These are phyloP conservation scores for Pachyseris speciosa DNA, from an alignment of 64 coral and sea anemone species.

Conservation along the genomic window DNA sequence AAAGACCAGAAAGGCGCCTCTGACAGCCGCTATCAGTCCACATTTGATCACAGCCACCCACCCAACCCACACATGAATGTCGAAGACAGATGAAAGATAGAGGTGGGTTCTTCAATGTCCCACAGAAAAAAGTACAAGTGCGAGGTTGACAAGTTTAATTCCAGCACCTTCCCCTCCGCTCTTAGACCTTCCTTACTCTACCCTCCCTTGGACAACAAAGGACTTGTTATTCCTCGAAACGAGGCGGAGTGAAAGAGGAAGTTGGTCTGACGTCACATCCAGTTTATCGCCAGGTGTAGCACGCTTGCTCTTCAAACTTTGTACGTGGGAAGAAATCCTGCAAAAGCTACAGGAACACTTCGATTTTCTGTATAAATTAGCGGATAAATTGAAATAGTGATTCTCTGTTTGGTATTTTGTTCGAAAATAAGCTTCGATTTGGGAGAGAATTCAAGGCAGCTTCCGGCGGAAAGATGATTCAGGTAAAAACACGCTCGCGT, in stretches of 20 bases:
- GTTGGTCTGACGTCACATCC: slow-evolving; percentile 92
- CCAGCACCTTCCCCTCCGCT: too few species aligned
- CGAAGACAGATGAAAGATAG: too few species aligned
- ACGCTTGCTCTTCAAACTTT: slow-evolving; percentile 66
- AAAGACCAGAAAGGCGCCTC: too few species aligned
- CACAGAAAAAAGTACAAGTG: too few species aligned
- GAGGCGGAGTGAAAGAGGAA: slow-evolving; percentile 61
- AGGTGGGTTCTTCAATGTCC: too few species aligned
- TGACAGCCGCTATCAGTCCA: too few species aligned
- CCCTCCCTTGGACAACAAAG: background rate
- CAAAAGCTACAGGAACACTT: slow-evolving; percentile 1
- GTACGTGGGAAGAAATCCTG: slow-evolving; percentile 39
- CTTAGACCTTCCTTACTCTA: too few species aligned
- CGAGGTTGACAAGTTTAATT: too few species aligned
- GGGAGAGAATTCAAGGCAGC: slow-evolving; percentile 34
- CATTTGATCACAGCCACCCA: too few species aligned
- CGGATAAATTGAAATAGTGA: background rate
- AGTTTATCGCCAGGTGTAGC: slow-evolving; percentile 90
- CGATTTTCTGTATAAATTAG: background rate
- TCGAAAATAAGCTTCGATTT: slow-evolving; percentile 13
- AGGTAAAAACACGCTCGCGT: slow-evolving; percentile 62
- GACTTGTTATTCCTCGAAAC: background rate
- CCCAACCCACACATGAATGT: too few species aligned
- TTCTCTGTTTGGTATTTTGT: background rate
- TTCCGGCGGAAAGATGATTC: slow-evolving; percentile 93